Evolutionary conservation across 2,888 invertebrate genomes (phyloP).

Genomic region (Caenorhabditis parvicauda): DNA sequence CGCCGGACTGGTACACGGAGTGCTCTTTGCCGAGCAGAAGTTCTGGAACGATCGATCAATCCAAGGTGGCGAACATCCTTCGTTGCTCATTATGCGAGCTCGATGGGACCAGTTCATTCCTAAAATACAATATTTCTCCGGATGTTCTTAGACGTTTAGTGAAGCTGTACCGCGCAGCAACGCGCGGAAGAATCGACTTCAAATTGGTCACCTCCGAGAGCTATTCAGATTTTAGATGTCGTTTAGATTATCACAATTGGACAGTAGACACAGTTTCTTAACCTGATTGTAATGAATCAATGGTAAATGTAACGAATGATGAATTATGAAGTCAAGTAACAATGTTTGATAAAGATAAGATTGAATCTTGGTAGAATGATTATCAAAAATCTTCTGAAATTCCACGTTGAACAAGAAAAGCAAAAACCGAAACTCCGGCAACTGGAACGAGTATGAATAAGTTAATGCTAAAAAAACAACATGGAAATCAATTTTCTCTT

Average conservation of each 20-base stretch:
- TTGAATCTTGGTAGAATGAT: too few relatives aligned
- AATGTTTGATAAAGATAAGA: too few relatives aligned
- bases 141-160: neutral
- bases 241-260: slow-evolving; percentile 1
- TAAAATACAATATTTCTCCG: slow-evolving; percentile 9
- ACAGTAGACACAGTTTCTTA: neutral
- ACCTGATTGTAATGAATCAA: neutral
- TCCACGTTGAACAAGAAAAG: too few relatives aligned
- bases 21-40: slow-evolving; percentile 18
- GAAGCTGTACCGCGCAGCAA: neutral
- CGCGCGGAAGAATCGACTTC: neutral
- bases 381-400: too few relatives aligned
- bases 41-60: slow-evolving; percentile 30
- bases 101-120: slow-evolving; percentile 41
- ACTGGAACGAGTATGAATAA: too few relatives aligned
- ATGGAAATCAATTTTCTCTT: too few relatives aligned
- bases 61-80: slow-evolving; percentile 44
- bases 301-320: too few relatives aligned
- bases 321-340: too few relatives aligned
- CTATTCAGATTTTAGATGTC: neutral
- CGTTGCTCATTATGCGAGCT: slow-evolving; percentile 32
- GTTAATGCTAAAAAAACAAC: too few relatives aligned
- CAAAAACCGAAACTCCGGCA: too few relatives aligned
- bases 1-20: slow-evolving; percentile 39
- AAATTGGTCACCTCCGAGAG: too few relatives aligned